Conservation (phyloP, 2,113 vertebrate species). For the Macaca fascicularis region DNA sequence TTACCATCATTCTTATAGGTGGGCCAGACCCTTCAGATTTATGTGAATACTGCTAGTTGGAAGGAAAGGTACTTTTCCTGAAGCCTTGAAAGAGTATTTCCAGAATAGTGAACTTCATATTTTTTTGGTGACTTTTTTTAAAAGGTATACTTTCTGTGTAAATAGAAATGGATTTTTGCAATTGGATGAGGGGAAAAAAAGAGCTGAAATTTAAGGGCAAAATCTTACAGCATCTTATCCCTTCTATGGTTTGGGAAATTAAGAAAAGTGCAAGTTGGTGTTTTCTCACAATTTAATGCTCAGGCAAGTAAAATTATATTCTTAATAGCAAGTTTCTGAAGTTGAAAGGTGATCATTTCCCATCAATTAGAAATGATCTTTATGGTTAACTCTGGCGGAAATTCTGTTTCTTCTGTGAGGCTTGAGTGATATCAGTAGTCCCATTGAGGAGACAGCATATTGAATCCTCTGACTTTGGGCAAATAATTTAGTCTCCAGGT, state of each 20-base stretch:
- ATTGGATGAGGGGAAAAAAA: neutral
- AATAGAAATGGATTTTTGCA: constrained; percentile 29
- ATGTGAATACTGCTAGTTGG: neutral
- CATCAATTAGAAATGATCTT: neutral
- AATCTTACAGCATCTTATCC: neutral
- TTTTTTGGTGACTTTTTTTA: neutral
- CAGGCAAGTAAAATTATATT: neutral
- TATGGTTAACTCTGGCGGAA: neutral
- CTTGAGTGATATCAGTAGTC: neutral
- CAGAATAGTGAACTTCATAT: neutral
- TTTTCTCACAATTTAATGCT: neutral
- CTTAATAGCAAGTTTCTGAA: neutral
- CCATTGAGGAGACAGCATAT: neutral
- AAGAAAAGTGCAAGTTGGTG: neutral
- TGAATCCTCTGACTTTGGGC: neutral
- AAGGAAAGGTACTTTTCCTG: neutral
- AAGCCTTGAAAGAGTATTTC: neutral
- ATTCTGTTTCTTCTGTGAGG: neutral
- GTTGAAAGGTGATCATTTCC: neutral
- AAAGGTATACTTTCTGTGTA: neutral
- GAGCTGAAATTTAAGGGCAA: constrained; percentile 7
- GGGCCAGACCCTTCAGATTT: neutral
- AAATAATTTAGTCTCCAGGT: neutral
- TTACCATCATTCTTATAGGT: neutral
- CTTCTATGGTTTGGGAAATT: neutral